Evolutionary conservation across 2,888 invertebrate genomes (phyloP), one percentile per base, ranked within the genome.

Genomic region (Tribolium freemani): DNA sequence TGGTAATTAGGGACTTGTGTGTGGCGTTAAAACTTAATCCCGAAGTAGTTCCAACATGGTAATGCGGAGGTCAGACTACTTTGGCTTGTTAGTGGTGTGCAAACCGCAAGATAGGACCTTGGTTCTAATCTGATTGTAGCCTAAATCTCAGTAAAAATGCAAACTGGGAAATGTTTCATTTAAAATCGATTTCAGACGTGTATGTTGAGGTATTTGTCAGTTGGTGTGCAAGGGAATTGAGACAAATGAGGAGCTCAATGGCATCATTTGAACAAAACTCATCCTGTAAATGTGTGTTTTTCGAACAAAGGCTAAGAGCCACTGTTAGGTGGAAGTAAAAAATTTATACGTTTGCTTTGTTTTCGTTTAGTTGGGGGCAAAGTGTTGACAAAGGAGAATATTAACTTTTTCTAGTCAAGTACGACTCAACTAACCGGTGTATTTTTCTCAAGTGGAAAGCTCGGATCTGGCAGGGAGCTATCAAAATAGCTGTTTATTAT

Each of bases 1-100:
- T 45, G 66, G 66, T 66, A 66, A 66, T 66, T 66, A 56, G 13
- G 13, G 54, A 66, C 53, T 66, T 66, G 66, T 56, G 54, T 13
- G 26, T 38, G 53, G 11, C 54, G 54, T 30, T 66, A 60, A 60
- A 60, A 63, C 63, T 63, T 63, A 66, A 64, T 64, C 64, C 44
- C 53, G 10, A 51, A 66, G 45, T 53, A 45, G 66, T 66, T 54
- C 20, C 54, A 51, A 51, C 48, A 30, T 5, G 16, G 57, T 51
- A 51, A 51, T 20, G 9, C 21, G 10, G 30, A 57, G 30, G 45
- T 58, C 60, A 57, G 57, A 57, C 31, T 38, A 38, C 9, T 44
- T 44, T 3, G 48, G 46, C 31, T 46, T 11, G 44, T 45, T 58
- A 58, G 26, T 60, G 26, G 46, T 21, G 8, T 46, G 26, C 21